Conservation (phyloP, 2,888 invertebrate genomes). For the Calameuta pallipes region DNA sequence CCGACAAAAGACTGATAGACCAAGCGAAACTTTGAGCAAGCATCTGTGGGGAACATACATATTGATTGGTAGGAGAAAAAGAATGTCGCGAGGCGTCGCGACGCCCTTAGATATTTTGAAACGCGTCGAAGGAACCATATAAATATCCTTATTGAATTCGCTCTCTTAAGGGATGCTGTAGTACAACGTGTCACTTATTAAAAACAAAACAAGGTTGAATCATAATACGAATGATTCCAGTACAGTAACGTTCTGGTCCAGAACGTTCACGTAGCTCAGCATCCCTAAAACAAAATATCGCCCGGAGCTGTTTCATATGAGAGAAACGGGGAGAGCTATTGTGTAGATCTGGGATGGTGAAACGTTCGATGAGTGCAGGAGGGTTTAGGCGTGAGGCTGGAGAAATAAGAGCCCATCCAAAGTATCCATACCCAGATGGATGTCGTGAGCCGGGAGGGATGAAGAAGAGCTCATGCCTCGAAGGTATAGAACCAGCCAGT, state of each 20-base stretch:
- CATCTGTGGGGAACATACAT: background rate
- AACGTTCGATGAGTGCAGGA: slow-evolving; percentile 28
- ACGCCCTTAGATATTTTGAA: background rate
- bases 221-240: background rate
- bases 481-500: slow-evolving; percentile 10
- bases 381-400: slow-evolving; percentile 11
- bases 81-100: background rate
- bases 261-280: slow-evolving; percentile 23
- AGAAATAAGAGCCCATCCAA: slow-evolving; percentile 14
- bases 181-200: slow-evolving; percentile 14
- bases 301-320: slow-evolving; percentile 49
- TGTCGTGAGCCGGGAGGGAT: background rate
- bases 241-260: background rate
- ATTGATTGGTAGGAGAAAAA: background rate
- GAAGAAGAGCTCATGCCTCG: slow-evolving; percentile 5
- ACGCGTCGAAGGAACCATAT: background rate
- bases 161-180: background rate
- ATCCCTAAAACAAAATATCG: slow-evolving; percentile 46
- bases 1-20: background rate
- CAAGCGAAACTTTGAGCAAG: background rate
- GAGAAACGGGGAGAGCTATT: slow-evolving; percentile 44
- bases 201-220: slow-evolving; percentile 19
- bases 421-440: background rate
- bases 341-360: slow-evolving; percentile 25
- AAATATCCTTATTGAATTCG: background rate